Conservation (phyloP, 2,888 invertebrate genomes). For the Parascotia fuliginaria region DNA sequence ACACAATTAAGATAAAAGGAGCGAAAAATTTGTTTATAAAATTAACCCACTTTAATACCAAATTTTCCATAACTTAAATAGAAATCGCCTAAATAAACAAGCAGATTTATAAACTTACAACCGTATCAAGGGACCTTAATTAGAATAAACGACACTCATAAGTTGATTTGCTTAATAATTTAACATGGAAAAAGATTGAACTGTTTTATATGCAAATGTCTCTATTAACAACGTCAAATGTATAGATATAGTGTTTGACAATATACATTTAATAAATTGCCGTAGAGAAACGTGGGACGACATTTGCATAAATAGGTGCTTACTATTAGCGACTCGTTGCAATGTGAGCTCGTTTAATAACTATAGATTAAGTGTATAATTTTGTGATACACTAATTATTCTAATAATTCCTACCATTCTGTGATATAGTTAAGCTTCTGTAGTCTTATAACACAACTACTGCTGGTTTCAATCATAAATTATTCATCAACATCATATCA, state of each 20-base stretch:
- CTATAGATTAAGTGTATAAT: too few species aligned
- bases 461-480: too few species aligned
- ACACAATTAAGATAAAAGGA: too few species aligned
- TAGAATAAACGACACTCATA: background rate
- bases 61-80: background rate
- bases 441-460: too few species aligned
- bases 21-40: too few species aligned
- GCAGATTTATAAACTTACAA: background rate
- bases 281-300: constrained; percentile 6
- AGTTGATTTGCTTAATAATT: background rate
- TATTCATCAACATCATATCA: too few species aligned
- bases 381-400: too few species aligned
- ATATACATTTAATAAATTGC: constrained; percentile 12
- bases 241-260: constrained; percentile 5
- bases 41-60: too few species aligned
- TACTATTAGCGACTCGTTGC: too few species aligned
- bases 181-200: constrained; percentile 5
- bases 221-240: constrained; percentile 1
- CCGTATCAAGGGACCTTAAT: background rate
- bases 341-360: too few species aligned
- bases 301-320: constrained; percentile 29
- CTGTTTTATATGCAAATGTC: constrained; percentile 17
- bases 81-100: background rate
- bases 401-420: too few species aligned
- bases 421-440: too few species aligned